These are phyloP conservation scores for Mesaphorura yosii DNA, from an alignment of 1,140 invertebrate species.

Conservation along the genomic window DNA sequence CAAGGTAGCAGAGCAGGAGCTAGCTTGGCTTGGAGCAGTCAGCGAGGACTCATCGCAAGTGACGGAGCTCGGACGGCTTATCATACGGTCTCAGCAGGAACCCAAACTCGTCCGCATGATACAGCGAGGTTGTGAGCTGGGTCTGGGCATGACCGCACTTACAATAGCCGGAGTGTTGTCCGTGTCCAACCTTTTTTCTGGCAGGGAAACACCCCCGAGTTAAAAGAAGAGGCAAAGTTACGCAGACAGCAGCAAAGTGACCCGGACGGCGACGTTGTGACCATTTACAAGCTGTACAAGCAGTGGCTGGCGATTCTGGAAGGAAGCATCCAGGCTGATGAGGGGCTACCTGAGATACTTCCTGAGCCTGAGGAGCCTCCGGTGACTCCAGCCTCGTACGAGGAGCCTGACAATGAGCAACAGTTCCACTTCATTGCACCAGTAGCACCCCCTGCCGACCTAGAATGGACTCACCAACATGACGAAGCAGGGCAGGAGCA, in stretches of 20 bases:
- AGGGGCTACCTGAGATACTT: too few species aligned
- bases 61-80: constrained; percentile 86
- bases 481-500: too few species aligned
- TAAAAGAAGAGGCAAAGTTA: not conserved
- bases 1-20: not conserved
- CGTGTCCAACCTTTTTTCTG: constrained; percentile 37
- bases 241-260: not conserved
- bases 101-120: constrained; percentile 98
- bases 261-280: not conserved
- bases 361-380: too few species aligned
- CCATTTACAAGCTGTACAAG: not conserved
- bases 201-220: not conserved
- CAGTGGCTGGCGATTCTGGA: not conserved
- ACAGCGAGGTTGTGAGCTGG: constrained; percentile 88
- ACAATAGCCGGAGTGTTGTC: constrained; percentile 98
- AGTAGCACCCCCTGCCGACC: too few species aligned
- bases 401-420: too few species aligned
- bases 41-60: constrained; percentile 77
- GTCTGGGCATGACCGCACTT: constrained; percentile 97
- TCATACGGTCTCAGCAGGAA: constrained; percentile 98
- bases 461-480: too few species aligned
- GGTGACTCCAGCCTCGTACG: too few species aligned
- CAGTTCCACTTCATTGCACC: too few species aligned
- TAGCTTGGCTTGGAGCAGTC: constrained; percentile 12
- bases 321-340: too few species aligned